Evolutionary conservation across 2,113 vertebrate genomes (phyloP).

Genomic region (Aegithalos caudatus): DNA sequence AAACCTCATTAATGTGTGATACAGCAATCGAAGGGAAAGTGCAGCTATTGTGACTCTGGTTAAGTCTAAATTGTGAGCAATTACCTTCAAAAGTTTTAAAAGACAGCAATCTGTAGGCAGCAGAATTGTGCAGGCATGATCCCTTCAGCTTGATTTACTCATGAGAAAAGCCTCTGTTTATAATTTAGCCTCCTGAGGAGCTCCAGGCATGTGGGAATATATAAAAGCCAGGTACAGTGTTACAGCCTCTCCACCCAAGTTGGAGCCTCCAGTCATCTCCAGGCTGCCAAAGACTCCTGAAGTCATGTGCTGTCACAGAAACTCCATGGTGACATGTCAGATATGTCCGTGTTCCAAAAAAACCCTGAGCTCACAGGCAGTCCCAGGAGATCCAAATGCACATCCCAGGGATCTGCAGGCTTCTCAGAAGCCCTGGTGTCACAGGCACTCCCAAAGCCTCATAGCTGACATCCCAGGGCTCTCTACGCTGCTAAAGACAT

Average conservation of each 20-base stretch:
- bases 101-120: background rate
- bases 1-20: slow-evolving; percentile 38
- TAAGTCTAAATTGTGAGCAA: background rate
- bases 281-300: background rate
- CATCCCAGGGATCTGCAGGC: background rate
- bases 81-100: background rate
- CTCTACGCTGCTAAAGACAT: background rate
- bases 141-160: background rate
- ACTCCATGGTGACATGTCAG: background rate
- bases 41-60: background rate
- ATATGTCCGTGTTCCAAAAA: background rate
- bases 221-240: fast-evolving
- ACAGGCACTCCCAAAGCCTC: background rate
- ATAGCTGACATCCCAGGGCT: background rate
- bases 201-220: fast-evolving
- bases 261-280: background rate
- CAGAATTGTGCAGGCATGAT: background rate
- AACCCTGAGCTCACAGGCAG: background rate
- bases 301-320: background rate
- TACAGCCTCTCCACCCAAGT: background rate
- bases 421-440: background rate
- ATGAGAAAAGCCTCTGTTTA: background rate
- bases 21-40: background rate
- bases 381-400: background rate
- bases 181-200: background rate